Base-by-base conservation (phyloP, 2,888 invertebrate species). In the Apodemia duryi region DNA sequence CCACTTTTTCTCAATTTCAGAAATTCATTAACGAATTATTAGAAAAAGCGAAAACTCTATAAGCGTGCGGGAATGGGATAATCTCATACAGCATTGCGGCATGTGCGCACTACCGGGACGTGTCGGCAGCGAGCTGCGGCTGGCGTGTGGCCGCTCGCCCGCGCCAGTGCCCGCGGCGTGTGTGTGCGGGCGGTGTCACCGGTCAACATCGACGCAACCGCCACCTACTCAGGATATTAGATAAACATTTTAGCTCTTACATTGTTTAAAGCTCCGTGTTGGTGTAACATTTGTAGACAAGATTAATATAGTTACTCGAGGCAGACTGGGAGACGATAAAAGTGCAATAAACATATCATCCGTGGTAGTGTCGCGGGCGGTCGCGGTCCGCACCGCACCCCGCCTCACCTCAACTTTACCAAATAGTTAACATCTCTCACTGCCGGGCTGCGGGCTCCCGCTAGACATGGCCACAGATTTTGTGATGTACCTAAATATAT, bases 11-110 rank as follows among this genome's bases (percentile, higher is more conserved):
- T 79, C 78, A 75, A 77, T 95, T 94, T 68, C 93, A 97, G 97
- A 97, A 96, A 95, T 97, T 97, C 90, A 96, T 97, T 85, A 96
- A 96, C 84, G 97, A 97, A 89, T 93, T 97, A 83, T 93, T 97
- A 88, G 97, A 96, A 85, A 96, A 96, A 88, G 97, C 97, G 83
- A 97, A 97, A 92, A 97, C 97, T 84, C 94, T 97, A 85, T 96
- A 95, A 79, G 71, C 71, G 65, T 64, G 61, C 67, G 65, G 71
- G 69, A 72, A 52, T 21, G 52, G 21, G 52, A 68, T 75, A 80
- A 78, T 80, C 75, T 79, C 79, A 76, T 63, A 66, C 61, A 52
- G 65, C 65, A 63, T 49, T 38, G 57, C n/a, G 49, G 13, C 60
- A 65, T 54, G 9, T 62, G 35, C 62, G 54, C 38, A 63, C 63